phyloP scores from a whole-genome alignment of 2,113 vertebrate species.

The Hemiscyllium ocellatum region DNA sequence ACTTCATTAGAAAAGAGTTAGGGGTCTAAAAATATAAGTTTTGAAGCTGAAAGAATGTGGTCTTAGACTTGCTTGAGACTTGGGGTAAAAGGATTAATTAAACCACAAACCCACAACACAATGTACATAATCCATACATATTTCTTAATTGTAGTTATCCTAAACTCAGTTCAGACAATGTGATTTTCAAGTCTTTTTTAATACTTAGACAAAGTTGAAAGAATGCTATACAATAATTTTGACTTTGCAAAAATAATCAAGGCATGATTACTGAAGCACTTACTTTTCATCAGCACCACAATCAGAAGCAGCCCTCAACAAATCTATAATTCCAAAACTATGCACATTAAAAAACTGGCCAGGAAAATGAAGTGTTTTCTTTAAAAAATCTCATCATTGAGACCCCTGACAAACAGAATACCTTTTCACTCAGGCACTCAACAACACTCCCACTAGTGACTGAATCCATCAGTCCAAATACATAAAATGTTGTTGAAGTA shows the following conservation, averaged over 20 bases:
- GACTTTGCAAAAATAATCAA: background rate
- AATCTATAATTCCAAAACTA: background rate
- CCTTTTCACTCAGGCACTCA: background rate
- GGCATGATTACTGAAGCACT: background rate
- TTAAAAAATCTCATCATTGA: background rate
- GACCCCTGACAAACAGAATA: background rate
- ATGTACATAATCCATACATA: background rate
- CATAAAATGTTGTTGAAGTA: background rate
- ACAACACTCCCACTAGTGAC: background rate
- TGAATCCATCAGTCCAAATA: slow-evolving; percentile 10
- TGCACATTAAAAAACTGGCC: background rate
- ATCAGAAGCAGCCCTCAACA: background rate
- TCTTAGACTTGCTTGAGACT: background rate
- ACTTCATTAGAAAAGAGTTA: background rate
- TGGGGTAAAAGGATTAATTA: background rate
- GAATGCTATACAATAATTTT: background rate
- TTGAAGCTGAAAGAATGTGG: background rate
- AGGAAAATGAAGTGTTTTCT: background rate
- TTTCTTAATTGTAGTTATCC: background rate
- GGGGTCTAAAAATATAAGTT: background rate
- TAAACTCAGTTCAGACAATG: background rate
- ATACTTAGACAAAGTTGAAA: background rate
- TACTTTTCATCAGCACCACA: background rate
- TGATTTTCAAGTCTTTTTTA: background rate
- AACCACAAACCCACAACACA: background rate